Percentiles rank a stretch among this genome's conserved stretches.
Conservation (phyloP, 2,113 vertebrate species). For the Poeciliopsis retropinna region DNA sequence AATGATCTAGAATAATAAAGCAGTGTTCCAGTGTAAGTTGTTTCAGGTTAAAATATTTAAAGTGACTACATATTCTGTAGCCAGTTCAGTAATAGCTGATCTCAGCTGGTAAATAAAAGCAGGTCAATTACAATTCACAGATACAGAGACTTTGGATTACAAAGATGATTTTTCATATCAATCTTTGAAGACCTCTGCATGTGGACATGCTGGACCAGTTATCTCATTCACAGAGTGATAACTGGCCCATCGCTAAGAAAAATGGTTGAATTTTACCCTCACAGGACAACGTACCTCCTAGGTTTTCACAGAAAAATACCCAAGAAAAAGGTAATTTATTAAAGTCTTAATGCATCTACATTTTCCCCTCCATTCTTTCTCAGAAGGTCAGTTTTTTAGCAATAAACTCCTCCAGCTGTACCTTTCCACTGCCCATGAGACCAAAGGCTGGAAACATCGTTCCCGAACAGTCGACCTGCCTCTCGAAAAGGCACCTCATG, state of each 20-base stretch:
- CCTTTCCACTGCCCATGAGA: conserved; percentile 88
- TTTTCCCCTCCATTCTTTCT: conserved; percentile 10
- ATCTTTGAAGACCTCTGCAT: conserved; percentile 32
- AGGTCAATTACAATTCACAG: conserved; percentile 26
- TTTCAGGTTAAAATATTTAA: conserved; percentile 51
- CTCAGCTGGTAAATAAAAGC: conserved; percentile 48
- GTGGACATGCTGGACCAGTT: conserved; percentile 4
- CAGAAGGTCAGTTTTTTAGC: conserved; percentile 81
- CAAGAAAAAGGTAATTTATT: not conserved
- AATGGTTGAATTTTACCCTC: conserved; percentile 40
- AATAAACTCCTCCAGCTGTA: conserved; percentile 88
- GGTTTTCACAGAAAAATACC: conserved; percentile 17
- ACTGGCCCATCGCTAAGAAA: conserved; percentile 20
- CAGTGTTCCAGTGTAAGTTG: conserved; percentile 25
- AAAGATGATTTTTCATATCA: conserved; percentile 46
- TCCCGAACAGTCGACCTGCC: conserved; percentile 91
- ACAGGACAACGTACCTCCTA: conserved; percentile 22
- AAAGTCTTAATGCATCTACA: not conserved
- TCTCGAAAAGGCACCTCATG: conserved; percentile 94
- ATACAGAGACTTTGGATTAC: conserved; percentile 67
- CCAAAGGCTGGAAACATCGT: conserved; percentile 95
- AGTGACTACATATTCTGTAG: conserved; percentile 26
- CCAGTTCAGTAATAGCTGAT: conserved; percentile 30
- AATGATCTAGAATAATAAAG: conserved; percentile 24
- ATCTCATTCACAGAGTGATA: conserved; percentile 8